Conservation (phyloP, 2,797 vertebrate species). For the Dryobates pubescens region DNA sequence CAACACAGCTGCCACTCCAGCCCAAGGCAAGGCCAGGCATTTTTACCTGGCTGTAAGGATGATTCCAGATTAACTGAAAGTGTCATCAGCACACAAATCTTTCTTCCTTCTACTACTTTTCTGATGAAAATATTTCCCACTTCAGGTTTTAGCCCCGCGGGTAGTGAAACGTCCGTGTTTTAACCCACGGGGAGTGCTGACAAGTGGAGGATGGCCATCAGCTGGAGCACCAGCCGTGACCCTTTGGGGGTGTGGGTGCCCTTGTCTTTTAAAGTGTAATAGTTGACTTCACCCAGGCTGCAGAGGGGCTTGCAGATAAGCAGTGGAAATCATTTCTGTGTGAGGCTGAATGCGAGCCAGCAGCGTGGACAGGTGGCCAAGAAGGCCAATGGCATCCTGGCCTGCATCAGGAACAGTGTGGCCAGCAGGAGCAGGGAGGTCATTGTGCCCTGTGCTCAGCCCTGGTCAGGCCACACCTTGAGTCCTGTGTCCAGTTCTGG, state of each 20-base stretch:
- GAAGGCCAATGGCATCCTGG: too few relatives aligned
- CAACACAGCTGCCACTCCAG: not conserved
- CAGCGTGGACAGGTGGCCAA: too few relatives aligned
- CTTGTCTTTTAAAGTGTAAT: too few relatives aligned
- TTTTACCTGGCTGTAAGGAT: not conserved
- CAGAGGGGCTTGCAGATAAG: too few relatives aligned
- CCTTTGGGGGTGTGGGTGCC: accelerated
- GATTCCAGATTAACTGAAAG: not conserved
- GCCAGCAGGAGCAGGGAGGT: too few relatives aligned
- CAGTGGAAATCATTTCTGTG: too few relatives aligned
- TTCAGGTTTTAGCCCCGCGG: not conserved
- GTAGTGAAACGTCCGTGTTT: not conserved
- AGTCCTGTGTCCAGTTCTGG: too few relatives aligned
- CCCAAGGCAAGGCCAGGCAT: not conserved
- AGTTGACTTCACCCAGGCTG: too few relatives aligned
- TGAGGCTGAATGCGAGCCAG: too few relatives aligned
- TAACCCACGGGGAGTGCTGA: not conserved
- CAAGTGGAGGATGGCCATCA: not conserved
- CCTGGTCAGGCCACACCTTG: too few relatives aligned
- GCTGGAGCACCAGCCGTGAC: not conserved
- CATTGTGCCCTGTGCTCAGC: too few relatives aligned
- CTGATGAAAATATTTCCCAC: not conserved
- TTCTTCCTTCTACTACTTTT: not conserved
- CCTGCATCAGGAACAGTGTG: too few relatives aligned
- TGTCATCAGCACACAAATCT: not conserved